phyloP scores from a whole-genome alignment of 2,888 invertebrate species.

The Endomychus coccineus region DNA sequence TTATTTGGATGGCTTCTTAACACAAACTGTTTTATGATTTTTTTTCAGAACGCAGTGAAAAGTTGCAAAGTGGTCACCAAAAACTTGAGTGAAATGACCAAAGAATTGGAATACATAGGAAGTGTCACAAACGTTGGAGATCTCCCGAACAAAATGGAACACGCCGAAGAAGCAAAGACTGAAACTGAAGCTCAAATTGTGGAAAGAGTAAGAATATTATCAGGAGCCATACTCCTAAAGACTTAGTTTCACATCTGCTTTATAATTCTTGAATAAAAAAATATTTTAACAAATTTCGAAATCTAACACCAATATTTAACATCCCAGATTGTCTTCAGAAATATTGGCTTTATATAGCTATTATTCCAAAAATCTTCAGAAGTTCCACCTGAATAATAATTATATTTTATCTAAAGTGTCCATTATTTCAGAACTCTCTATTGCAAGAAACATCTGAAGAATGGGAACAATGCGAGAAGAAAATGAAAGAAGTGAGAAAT shows the following conservation, averaged over 20 bases:
- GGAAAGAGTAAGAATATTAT: slow-evolving; percentile 69
- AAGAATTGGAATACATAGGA: slow-evolving; percentile 78
- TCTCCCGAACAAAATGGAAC: slow-evolving; percentile 75
- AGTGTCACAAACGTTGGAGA: slow-evolving; percentile 79
- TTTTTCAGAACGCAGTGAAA: slow-evolving; percentile 71
- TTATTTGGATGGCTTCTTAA: no score
- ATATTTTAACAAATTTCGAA: no score
- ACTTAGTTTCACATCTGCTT: not conserved
- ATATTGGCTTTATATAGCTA: slow-evolving; percentile 6
- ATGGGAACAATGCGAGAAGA: slow-evolving; percentile 94
- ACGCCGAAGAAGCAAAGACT: slow-evolving; percentile 79
- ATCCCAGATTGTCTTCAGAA: no score
- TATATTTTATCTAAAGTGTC: no score
- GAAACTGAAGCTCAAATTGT: slow-evolving; percentile 77
- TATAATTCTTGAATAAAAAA: slow-evolving; percentile 3
- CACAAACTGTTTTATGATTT: slow-evolving; percentile 20
- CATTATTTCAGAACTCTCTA: slow-evolving; percentile 63
- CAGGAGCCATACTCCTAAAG: not conserved
- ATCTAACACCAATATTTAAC: no score
- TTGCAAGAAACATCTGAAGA: slow-evolving; percentile 89
- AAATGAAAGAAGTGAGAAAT: slow-evolving; percentile 78
- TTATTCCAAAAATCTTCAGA: not conserved
- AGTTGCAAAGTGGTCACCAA: slow-evolving; percentile 82
- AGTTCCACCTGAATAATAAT: not conserved
- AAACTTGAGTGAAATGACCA: slow-evolving; percentile 85